Conservation (phyloP, 2,113 vertebrate species). For the Siphamia tubifer region DNA sequence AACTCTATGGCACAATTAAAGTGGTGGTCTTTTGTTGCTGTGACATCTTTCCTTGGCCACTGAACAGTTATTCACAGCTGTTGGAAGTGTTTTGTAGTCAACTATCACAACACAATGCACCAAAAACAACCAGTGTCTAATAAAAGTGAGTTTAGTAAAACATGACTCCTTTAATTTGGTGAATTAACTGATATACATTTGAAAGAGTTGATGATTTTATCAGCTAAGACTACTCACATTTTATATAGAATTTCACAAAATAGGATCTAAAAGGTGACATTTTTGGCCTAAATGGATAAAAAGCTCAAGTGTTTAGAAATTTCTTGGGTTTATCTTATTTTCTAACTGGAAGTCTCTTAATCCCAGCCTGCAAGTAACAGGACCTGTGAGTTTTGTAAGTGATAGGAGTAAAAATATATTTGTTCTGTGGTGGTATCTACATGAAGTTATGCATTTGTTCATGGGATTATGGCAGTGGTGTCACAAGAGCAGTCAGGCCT, state of each 20-base stretch:
- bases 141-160: no score
- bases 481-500: conserved; percentile 62
- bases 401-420: neutral
- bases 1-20: no score
- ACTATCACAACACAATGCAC: no score
- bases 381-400: neutral
- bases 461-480: conserved; percentile 49
- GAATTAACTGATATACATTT: neutral
- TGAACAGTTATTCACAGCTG: no score
- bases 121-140: no score
- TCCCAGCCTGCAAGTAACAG: conserved; percentile 21
- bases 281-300: conserved; percentile 1
- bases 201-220: neutral
- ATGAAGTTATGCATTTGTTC: conserved; percentile 52
- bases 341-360: conserved; percentile 18
- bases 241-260: neutral
- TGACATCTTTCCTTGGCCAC: no score
- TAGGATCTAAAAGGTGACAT: no score
- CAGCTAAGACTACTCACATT: neutral
- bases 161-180: no score
- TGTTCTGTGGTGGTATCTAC: neutral
- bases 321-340: conserved; percentile 17
- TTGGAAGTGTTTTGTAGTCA: no score
- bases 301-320: conserved; percentile 10
- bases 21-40: no score